Conservation (phyloP, 2,113 vertebrate species). For the Tragulus kanchil region DNA sequence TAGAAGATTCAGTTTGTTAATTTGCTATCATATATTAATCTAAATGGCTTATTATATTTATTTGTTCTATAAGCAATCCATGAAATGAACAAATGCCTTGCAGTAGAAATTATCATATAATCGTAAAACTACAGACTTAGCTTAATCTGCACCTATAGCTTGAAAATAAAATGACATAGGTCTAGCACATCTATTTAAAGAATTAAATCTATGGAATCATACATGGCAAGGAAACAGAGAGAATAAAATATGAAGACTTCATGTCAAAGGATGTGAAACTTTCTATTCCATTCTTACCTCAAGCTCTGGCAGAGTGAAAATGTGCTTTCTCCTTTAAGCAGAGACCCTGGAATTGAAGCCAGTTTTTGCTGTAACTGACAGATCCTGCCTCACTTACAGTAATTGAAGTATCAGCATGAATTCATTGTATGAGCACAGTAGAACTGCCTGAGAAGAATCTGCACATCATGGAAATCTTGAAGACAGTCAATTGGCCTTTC, state of each 20-base stretch:
- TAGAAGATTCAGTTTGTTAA: not conserved
- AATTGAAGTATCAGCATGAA: not conserved
- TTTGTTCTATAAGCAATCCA: not conserved
- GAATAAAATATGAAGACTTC: not conserved
- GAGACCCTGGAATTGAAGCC: not conserved
- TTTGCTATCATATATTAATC: not conserved
- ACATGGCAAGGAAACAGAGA: not conserved
- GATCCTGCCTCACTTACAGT: not conserved
- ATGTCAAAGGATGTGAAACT: not conserved
- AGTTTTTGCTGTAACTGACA: not conserved
- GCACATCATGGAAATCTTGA: not conserved
- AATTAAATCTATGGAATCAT: not conserved
- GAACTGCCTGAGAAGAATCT: not conserved
- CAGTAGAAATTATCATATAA: not conserved
- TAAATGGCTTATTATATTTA: not conserved
- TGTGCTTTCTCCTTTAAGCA: not conserved
- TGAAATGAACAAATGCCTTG: not conserved
- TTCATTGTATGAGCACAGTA: not conserved
- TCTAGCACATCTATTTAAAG: not conserved
- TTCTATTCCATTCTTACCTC: not conserved
- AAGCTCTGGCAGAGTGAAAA: not conserved
- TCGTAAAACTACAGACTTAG: not conserved
- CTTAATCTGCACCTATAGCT: not conserved
- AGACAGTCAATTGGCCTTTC: not conserved
- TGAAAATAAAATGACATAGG: not conserved